Evolutionary conservation across 2,888 invertebrate species (phyloP).

Genomic region (Cryptocheilus praepositus): DNA sequence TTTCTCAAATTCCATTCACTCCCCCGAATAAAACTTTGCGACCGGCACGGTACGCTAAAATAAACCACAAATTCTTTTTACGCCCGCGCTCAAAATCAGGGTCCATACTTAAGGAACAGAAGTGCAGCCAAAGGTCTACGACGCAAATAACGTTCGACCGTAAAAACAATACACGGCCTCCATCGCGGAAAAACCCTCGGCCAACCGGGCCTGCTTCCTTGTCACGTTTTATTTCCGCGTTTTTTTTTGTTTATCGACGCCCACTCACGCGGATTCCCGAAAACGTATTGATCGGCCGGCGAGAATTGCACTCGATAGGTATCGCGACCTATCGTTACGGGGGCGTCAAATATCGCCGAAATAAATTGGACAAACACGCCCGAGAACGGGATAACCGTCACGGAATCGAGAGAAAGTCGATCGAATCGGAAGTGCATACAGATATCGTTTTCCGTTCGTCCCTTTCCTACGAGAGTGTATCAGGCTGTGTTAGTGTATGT

Average conservation of each 20-base stretch:
- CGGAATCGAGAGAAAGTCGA: slow-evolving; percentile 11
- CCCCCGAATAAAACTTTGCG: too few species aligned
- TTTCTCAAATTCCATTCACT: too few species aligned
- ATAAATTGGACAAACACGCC: slow-evolving; percentile 26
- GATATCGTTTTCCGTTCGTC: slow-evolving; percentile 14
- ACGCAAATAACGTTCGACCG: too few species aligned
- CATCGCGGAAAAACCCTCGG: too few species aligned
- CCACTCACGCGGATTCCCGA: slow-evolving; percentile 15
- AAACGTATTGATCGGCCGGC: slow-evolving; percentile 14
- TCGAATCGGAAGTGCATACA: slow-evolving; percentile 8
- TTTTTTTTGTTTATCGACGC: slow-evolving; percentile 9
- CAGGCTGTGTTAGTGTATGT: not conserved
- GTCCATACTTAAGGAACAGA: too few species aligned
- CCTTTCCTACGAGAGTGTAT: not conserved
- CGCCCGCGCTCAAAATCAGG: too few species aligned
- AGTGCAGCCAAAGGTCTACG: too few species aligned
- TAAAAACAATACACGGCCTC: too few species aligned
- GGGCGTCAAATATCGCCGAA: slow-evolving; percentile 9
- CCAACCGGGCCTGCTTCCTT: too few species aligned
- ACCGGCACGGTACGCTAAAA: too few species aligned
- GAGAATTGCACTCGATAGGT: slow-evolving; percentile 16
- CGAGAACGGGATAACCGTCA: not conserved
- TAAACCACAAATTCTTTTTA: too few species aligned
- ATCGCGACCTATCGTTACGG: slow-evolving; percentile 1
- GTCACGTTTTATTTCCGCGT: not conserved